Evolutionary conservation across 1,140 invertebrate species (phyloP).

Genomic region (Megalopta genalis): DNA sequence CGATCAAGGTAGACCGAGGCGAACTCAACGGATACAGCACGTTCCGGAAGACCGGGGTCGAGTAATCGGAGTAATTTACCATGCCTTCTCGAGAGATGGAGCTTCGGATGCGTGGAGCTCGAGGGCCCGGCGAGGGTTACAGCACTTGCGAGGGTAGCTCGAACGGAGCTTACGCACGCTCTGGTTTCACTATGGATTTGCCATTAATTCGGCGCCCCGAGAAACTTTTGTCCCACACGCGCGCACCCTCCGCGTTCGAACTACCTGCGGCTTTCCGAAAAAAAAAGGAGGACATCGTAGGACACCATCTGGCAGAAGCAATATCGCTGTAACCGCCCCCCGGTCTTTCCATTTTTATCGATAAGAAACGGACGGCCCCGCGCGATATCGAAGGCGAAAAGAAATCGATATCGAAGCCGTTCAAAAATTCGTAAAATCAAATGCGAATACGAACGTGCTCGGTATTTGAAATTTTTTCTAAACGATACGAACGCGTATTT

Average conservation of each 20-base stretch:
- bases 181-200: slow-evolving; percentile 73
- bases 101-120: slow-evolving; percentile 37
- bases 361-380: neutral
- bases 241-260: slow-evolving; percentile 56
- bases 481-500: too few species aligned
- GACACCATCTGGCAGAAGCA: slow-evolving; percentile 42
- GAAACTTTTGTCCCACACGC: slow-evolving; percentile 68
- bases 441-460: too few species aligned
- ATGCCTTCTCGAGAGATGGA: slow-evolving; percentile 61
- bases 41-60: neutral
- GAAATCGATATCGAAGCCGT: too few species aligned
- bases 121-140: slow-evolving; percentile 24
- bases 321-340: slow-evolving; percentile 9
- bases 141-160: slow-evolving; percentile 41
- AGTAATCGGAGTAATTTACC: neutral
- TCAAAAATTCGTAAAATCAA: too few species aligned
- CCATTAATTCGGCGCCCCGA: slow-evolving; percentile 72
- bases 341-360: neutral
- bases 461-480: too few species aligned
- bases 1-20: too few species aligned
- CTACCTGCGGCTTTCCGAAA: slow-evolving; percentile 68
- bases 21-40: neutral
- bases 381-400: too few species aligned
- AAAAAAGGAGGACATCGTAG: slow-evolving; percentile 34
- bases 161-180: slow-evolving; percentile 58